Evolutionary conservation across 2,888 invertebrate species (phyloP).

Genomic region (Ganaspis brasiliensis): DNA sequence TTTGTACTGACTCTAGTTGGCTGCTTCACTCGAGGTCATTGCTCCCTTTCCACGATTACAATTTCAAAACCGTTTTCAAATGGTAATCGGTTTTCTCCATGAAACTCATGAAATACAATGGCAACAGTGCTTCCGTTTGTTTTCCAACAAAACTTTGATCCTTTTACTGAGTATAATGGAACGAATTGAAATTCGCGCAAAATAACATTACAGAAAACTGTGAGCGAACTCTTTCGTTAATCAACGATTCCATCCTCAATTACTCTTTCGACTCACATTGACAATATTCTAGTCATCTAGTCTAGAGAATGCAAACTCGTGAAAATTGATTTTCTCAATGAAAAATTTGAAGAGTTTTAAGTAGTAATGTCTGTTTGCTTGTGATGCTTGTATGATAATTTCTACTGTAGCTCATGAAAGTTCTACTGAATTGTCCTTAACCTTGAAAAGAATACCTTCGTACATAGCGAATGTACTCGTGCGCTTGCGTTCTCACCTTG

Average conservation of each 20-base stretch:
- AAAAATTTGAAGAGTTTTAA: too few relatives aligned
- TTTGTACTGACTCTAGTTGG: conserved; percentile 13
- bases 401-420: neutral
- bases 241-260: neutral
- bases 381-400: neutral
- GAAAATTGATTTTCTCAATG: too few relatives aligned
- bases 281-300: neutral
- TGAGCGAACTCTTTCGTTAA: conserved; percentile 19
- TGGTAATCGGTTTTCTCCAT: conserved; percentile 39
- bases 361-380: neutral
- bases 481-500: conserved; percentile 2
- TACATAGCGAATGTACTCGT: conserved; percentile 41
- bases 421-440: conserved; percentile 35
- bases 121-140: conserved; percentile 36
- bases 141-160: conserved; percentile 34
- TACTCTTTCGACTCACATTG: neutral
- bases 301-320: too few relatives aligned
- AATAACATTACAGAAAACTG: conserved; percentile 28
- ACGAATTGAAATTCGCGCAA: conserved; percentile 21
- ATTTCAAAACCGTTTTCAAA: conserved; percentile 41
- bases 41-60: conserved; percentile 35
- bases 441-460: conserved; percentile 30
- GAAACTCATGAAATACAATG: conserved; percentile 32
- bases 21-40: conserved; percentile 41
- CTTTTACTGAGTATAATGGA: conserved; percentile 27